Base-by-base conservation (phyloP, 1,140 invertebrate genomes). In the Orchesella cincta region DNA sequence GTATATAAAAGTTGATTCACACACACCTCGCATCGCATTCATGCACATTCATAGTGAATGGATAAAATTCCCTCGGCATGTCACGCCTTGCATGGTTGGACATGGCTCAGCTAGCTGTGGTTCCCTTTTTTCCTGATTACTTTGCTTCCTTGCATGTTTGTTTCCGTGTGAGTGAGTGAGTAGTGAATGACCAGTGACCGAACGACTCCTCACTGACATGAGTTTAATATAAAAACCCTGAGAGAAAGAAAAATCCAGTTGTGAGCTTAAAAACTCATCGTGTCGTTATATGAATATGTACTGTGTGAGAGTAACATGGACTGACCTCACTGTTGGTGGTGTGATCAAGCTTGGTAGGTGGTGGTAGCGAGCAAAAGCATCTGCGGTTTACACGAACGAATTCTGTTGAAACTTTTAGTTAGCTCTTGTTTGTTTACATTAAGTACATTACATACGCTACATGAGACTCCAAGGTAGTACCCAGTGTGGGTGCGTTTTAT, bases 41-140 rank as follows among this genome's bases (percentile, higher is more conserved):
- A 26, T 57, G 54, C 26, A 8, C 54, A 57, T 57, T 14, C 23
- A 26, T 57, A 57, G 54, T 57, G 62, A 67, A 29, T 67, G 62
- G 62, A 67, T 67, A 67, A 67, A 67, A 67, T 67, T 67, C 62
- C 62, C 62, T 67, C 33, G 62, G 62, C 31, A n/a, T 67, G 62
- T 67, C 62, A 67, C 62, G 62, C 62, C 62, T 67, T 67, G 62
- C 62, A 67, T 67, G 62, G 62, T 67, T 67, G 62, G 62, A 67
- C 62, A 67, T 29, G 23, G 62, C 62, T 67, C 62, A 67, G 33
- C 26, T 67, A 67, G 62, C 62, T 67, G 62, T 67, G 62, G 62
- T 29, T 67, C 26, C 62, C 52, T 67, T 67, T 46, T 57, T 67
- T 67, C 62, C 62, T 67, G 62, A 67, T 67, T 67, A 29, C 62